Evolutionary conservation across 2,113 vertebrate genomes (phyloP).

Genomic region (Thalassoma bifasciatum): DNA sequence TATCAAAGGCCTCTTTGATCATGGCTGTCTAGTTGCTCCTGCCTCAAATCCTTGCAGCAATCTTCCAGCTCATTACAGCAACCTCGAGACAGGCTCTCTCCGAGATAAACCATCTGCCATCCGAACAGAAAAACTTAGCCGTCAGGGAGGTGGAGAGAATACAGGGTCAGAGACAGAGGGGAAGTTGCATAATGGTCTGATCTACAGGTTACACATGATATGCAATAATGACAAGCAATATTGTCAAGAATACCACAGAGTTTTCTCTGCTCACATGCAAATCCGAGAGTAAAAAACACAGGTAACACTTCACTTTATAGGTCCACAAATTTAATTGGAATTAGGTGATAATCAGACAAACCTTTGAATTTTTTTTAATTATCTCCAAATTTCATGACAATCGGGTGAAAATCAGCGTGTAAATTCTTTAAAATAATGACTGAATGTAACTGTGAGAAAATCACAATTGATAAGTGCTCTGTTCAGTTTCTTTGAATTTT

Average conservation of each 20-base stretch:
- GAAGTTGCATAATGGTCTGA: conserved; percentile 9
- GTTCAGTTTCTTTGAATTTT: too few species aligned
- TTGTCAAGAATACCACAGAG: background rate
- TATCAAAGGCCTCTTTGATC: conserved; percentile 64
- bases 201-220: conserved; percentile 30
- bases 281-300: too few species aligned
- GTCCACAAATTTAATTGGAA: too few species aligned
- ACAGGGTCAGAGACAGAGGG: conserved; percentile 37
- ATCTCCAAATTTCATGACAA: too few species aligned
- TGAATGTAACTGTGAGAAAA: too few species aligned
- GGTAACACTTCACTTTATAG: too few species aligned
- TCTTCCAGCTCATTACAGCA: conserved; percentile 64
- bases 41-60: conserved; percentile 44
- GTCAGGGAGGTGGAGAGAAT: conserved; percentile 27
- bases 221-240: conserved; percentile 16
- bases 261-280: too few species aligned
- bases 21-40: conserved; percentile 45
- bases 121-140: conserved; percentile 32
- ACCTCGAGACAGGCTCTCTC: conserved; percentile 50
- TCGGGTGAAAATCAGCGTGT: too few species aligned
- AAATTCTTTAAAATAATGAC: too few species aligned
- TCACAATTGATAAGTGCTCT: too few species aligned
- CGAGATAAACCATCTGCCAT: conserved; percentile 48
- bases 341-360: too few species aligned
- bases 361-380: too few species aligned